A percentile compares a stretch with the other conserved stretches of the same genome.
Evolutionary conservation across 2,888 invertebrate species (phyloP).

Genomic region (Holacanthella duospinosa): DNA sequence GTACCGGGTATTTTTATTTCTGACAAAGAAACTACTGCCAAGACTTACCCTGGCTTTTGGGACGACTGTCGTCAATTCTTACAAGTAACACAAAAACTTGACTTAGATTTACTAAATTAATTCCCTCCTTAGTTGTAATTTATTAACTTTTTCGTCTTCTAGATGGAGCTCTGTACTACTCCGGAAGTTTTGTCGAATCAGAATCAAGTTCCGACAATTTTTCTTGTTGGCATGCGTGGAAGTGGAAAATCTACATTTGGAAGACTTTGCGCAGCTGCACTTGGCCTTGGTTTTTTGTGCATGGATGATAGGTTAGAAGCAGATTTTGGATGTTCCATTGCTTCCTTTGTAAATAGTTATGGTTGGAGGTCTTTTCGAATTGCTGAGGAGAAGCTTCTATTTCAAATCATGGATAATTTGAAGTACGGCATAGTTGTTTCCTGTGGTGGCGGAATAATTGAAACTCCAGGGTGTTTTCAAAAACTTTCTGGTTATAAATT

Average conservation of each 20-base stretch:
- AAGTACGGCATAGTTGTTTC: not conserved
- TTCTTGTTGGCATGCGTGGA: slow-evolving; percentile 3
- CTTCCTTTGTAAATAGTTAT: not conserved
- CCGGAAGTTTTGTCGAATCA: no score
- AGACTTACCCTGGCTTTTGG: slow-evolving; percentile 9
- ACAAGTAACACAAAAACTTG: no score
- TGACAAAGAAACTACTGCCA: not conserved
- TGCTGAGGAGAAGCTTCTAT: not conserved
- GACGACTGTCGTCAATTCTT: not conserved
- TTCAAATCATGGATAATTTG: not conserved
- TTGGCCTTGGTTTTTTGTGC: not conserved
- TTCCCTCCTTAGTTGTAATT: no score
- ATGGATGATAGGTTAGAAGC: not conserved
- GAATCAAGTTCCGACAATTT: not conserved
- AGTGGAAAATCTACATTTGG: slow-evolving; percentile 6
- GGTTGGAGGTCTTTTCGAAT: not conserved
- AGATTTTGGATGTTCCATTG: not conserved
- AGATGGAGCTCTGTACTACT: no score
- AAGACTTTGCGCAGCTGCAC: not conserved
- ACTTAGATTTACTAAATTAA: no score
- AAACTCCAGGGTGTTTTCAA: not conserved
- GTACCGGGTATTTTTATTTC: not conserved
- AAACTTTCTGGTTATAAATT: not conserved
- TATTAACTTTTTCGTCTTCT: no score
- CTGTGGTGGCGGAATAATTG: slow-evolving; percentile 6